Percentiles rank a stretch among this genome's conserved stretches.
Evolutionary conservation across 2,888 invertebrate genomes (phyloP).

Genomic region (Phragmatobia fuliginosa): DNA sequence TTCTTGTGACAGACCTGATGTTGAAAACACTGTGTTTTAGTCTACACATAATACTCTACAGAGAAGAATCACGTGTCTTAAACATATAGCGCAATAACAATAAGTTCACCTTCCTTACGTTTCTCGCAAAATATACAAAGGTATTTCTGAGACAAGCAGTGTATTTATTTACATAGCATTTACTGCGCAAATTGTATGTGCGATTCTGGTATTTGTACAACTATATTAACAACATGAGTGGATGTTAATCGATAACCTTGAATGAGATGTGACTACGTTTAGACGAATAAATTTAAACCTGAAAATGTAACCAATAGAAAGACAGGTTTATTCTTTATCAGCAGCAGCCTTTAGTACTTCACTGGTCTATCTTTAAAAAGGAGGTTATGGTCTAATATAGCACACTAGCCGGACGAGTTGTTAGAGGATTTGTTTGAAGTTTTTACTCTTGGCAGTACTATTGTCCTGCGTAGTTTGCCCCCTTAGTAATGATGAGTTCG

Average conservation of each 20-base stretch:
- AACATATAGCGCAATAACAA: background rate
- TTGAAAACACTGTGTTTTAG: background rate
- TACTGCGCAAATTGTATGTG: constrained; percentile 9
- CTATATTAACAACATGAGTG: constrained; percentile 13
- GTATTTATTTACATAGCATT: background rate
- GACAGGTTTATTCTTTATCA: background rate
- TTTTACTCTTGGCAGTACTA: no score
- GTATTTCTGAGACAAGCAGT: background rate
- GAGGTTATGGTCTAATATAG: no score
- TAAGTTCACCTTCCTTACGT: background rate
- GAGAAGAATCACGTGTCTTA: background rate
- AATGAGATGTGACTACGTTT: constrained; percentile 4
- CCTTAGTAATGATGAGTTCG: no score
- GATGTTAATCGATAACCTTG: constrained; percentile 17
- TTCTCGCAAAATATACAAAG: background rate
- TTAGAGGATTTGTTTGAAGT: no score
- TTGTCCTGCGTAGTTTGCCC: no score
- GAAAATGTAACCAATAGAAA: background rate
- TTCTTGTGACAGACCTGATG: background rate
- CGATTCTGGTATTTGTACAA: constrained; percentile 15
- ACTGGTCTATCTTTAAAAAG: no score
- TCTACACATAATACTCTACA: background rate
- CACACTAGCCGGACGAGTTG: no score
- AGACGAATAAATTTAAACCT: background rate
- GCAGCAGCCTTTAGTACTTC: no score